Percentiles rank a stretch among this genome's conserved stretches.
Evolutionary conservation across 2,888 invertebrate genomes (phyloP).

Genomic region (Lampropteryx suffumata): DNA sequence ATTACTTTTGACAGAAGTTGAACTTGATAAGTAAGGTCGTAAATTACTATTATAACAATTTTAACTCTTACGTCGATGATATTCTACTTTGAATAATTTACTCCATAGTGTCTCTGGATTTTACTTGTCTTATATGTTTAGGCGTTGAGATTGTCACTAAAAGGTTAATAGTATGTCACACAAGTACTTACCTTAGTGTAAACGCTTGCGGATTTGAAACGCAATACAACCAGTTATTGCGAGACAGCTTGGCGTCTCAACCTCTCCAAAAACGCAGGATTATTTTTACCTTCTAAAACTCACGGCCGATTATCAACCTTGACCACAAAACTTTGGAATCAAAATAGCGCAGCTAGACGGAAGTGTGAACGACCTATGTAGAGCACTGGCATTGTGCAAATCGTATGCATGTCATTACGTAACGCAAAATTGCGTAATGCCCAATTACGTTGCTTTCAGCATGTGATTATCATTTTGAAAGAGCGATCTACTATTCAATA

Average conservation of each 20-base stretch:
- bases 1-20: too few species aligned
- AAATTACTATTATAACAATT: too few species aligned
- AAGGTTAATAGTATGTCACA: too few species aligned
- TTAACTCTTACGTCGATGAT: too few species aligned
- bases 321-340: constrained; percentile 11
- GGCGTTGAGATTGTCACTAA: too few species aligned
- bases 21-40: too few species aligned
- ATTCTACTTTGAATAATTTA: too few species aligned
- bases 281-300: constrained; percentile 1
- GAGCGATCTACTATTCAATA: constrained; percentile 9
- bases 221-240: constrained; percentile 20
- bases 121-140: too few species aligned
- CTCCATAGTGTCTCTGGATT: too few species aligned
- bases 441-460: constrained; percentile 26
- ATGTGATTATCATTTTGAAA: constrained; percentile 27
- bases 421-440: constrained; percentile 27
- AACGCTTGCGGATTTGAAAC: neutral
- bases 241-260: constrained; percentile 33
- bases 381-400: constrained; percentile 29
- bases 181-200: too few species aligned
- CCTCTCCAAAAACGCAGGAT: constrained; percentile 11
- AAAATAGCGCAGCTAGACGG: constrained; percentile 16
- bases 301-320: constrained; percentile 11
- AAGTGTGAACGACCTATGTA: constrained; percentile 28
- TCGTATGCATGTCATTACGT: constrained; percentile 18